Conservation (phyloP, 2,113 vertebrate genomes). For the Hiodon alosoides region DNA sequence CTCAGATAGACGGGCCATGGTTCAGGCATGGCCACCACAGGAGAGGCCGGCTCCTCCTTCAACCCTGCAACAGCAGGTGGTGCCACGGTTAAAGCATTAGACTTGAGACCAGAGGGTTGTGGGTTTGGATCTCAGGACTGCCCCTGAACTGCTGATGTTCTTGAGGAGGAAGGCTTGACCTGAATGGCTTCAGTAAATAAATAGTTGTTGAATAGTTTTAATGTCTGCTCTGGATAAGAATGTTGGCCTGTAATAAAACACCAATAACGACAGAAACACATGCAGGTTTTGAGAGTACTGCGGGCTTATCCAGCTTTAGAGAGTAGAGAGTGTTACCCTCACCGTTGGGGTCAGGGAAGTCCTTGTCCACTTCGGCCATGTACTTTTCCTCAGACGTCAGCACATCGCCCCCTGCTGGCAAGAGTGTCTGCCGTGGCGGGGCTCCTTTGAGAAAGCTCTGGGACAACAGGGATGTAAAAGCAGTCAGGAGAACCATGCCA, state of each 20-base stretch:
- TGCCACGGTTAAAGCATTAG: too few species aligned
- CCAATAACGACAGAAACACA: too few species aligned
- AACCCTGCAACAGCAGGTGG: conserved; percentile 29
- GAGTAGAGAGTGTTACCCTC: conserved; percentile 31
- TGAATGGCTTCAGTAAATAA: too few species aligned
- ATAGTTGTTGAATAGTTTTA: too few species aligned
- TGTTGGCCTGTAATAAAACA: too few species aligned
- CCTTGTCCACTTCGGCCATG: conserved; percentile 65
- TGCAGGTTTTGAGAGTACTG: too few species aligned
- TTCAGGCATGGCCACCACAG: conserved; percentile 58
- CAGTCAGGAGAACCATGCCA: neutral
- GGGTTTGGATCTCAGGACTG: too few species aligned
- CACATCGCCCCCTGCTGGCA: conserved; percentile 70
- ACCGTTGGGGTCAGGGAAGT: conserved; percentile 75
- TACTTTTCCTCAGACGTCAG: conserved; percentile 77
- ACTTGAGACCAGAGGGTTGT: too few species aligned
- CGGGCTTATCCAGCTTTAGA: too few species aligned
- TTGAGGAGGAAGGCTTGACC: too few species aligned
- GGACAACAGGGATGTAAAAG: conserved; percentile 35
- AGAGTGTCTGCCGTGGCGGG: conserved; percentile 64
- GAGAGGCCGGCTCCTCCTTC: conserved; percentile 67
- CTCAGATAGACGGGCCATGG: conserved; percentile 75
- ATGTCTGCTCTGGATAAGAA: too few species aligned
- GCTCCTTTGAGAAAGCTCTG: conserved; percentile 65
- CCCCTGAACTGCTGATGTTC: too few species aligned